Base-by-base conservation (phyloP, 2,888 invertebrate genomes). In the Terebella lapidaria region DNA sequence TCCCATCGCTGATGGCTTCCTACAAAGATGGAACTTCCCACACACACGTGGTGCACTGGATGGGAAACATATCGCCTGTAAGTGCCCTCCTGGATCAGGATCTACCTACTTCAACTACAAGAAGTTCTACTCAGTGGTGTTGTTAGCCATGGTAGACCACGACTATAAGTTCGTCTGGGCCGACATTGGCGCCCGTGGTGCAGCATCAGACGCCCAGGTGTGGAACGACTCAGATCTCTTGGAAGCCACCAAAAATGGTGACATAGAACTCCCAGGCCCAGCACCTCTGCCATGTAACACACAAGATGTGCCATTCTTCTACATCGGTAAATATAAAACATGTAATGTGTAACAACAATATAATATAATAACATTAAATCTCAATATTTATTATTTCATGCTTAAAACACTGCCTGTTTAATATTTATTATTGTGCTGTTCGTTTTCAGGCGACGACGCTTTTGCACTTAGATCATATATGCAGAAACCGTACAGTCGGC, bases 311-410 rank as follows among this genome's bases (percentile, higher is more conserved):
- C 65, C 55, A 47, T 63, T 57, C 15, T 42, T 61, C 20, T 42
- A 63, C 25, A 42, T 65, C 29, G 67, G 62, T 47, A 57, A 57
- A 42, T 51, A 35, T 45, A 55, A n/a, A n/a, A n/a, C n/a, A n/a
- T n/a, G n/a, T n/a, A n/a, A n/a, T n/a, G n/a, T n/a, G n/a, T n/a
- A n/a, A n/a, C n/a, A n/a, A n/a, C n/a, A n/a, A n/a, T n/a, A n/a
- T n/a, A n/a, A n/a, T n/a, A n/a, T n/a, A n/a, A n/a, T n/a, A n/a
- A n/a, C n/a, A n/a, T n/a, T n/a, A n/a, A n/a, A n/a, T n/a, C n/a
- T n/a, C n/a, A n/a, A n/a, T n/a, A n/a, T n/a, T n/a, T n/a, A n/a
- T n/a, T n/a, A n/a, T n/a, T n/a, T n/a, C n/a, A n/a, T n/a, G n/a
- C n/a, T n/a, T n/a, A n/a, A n/a, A n/a, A n/a, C n/a, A n/a, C n/a